Base-by-base conservation (phyloP, 1,140 invertebrate species). In the Ruditapes philippinarum region DNA sequence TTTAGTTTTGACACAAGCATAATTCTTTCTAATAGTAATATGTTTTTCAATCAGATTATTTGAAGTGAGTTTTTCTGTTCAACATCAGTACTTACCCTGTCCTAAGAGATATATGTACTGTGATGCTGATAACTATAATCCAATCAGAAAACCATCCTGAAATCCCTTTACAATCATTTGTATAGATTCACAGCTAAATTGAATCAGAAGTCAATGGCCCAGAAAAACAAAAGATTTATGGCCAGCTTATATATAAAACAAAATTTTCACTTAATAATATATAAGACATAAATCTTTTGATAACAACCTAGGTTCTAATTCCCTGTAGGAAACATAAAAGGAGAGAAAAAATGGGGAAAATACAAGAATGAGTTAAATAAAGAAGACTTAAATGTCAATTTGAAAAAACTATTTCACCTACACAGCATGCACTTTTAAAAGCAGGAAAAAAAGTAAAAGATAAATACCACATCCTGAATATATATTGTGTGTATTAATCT, bases 41-140 rank as follows among this genome's bases (percentile, higher is more conserved):
- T 84, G 82, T 73, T 84, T 84, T 84, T 49, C 62, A 84, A 84
- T 84, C 62, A 33, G 82, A 84, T 84, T 84, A 73, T 73, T 70
- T 73, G 19, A 73, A 84, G 82, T 49, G 82, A 70, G 65, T 54
- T 73, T 73, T 73, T 54, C 82, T 84, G 82, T 70, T 74, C 65
- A 54, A 22, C 31, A 70, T 84, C 82, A 84, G 19, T 12, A 19
- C 38, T 78, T 76, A 82, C n/a, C 60, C 42, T 38, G 80, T 45
- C 80, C 60, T 45, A 28, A 82, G 57, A 51, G 80, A 78, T 78
- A 78, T 54, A 31, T 28, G 42, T 28, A 68, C 4, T 33, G 25
- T 33, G 19, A 68, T 19, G n/a, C n/a, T n/a, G 54, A 82, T 82
- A 65, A 57, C 33, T n/a, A 40, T 65, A 57, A 38, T 28, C 31